These are phyloP conservation scores for Anisognathus igniventris DNA, from an alignment of 2,797 vertebrate species.

Conservation along the genomic window DNA sequence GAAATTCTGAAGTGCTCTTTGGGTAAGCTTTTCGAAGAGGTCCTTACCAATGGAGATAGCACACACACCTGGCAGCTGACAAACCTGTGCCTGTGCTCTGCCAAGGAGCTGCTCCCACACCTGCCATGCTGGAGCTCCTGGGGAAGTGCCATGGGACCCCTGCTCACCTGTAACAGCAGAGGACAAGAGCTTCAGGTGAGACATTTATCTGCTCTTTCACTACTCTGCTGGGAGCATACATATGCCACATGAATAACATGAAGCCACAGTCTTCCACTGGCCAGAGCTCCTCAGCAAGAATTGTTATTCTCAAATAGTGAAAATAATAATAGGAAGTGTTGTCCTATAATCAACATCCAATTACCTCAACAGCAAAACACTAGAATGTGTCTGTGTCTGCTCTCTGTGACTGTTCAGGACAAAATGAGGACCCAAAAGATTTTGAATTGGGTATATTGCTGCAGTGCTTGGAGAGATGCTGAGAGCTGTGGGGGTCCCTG, in stretches of 20 bases:
- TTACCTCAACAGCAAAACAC: background rate
- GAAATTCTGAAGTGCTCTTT: background rate
- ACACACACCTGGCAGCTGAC: background rate
- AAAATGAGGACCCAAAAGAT: background rate
- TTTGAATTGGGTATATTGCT: background rate
- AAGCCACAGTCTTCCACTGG: background rate
- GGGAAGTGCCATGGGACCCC: background rate
- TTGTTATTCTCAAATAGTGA: background rate
- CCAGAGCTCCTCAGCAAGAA: background rate
- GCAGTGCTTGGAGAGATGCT: background rate
- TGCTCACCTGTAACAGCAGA: rapidly evolving
- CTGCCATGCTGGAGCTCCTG: background rate
- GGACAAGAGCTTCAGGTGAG: background rate
- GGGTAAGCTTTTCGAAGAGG: background rate
- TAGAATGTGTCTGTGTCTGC: background rate
- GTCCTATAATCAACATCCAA: background rate
- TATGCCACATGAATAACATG: rapidly evolving
- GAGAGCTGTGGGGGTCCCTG: background rate
- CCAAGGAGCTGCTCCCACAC: background rate
- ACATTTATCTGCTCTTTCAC: background rate
- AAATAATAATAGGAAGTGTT: background rate
- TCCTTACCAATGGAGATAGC: background rate
- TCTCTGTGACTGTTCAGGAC: background rate
- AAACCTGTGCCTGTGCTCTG: rapidly evolving
- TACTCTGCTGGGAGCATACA: background rate